Conservation (phyloP, 2,797 vertebrate genomes). For the Oreortyx pictus region DNA sequence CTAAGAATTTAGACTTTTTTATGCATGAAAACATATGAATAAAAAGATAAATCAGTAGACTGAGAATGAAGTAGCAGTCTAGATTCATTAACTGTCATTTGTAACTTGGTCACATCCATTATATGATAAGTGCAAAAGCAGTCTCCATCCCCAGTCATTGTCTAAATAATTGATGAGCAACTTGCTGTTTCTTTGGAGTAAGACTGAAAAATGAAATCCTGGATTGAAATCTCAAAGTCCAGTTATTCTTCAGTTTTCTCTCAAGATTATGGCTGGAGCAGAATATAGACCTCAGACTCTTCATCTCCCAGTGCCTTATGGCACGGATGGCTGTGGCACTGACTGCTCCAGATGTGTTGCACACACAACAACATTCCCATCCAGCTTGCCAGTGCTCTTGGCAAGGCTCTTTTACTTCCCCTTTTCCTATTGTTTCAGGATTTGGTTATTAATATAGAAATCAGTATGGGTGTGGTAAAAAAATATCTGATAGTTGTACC, state of each 20-base stretch:
- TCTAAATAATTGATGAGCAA: not conserved
- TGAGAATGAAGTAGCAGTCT: not conserved
- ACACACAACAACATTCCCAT: not conserved
- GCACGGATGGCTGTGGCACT: not conserved
- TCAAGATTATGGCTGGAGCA: not conserved
- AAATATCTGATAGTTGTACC: not conserved
- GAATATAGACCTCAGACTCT: not conserved
- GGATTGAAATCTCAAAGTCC: not conserved
- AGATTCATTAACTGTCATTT: not conserved
- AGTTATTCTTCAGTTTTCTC: not conserved
- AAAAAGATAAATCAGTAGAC: not conserved
- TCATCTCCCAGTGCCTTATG: accelerated
- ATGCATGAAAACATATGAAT: not conserved
- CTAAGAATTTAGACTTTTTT: not conserved
- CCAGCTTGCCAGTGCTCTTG: not conserved
- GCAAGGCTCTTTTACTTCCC: not conserved
- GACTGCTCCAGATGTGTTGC: not conserved
- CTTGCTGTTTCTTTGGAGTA: not conserved
- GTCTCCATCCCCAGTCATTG: not conserved
- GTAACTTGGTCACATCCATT: constrained; percentile 14
- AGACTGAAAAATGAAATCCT: not conserved
- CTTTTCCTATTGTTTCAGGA: not conserved
- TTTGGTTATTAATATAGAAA: not conserved
- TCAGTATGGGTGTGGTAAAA: not conserved
- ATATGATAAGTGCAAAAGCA: not conserved